Evolutionary conservation across 2,113 vertebrate species (phyloP).

Genomic region (Mohoua ochrocephala): DNA sequence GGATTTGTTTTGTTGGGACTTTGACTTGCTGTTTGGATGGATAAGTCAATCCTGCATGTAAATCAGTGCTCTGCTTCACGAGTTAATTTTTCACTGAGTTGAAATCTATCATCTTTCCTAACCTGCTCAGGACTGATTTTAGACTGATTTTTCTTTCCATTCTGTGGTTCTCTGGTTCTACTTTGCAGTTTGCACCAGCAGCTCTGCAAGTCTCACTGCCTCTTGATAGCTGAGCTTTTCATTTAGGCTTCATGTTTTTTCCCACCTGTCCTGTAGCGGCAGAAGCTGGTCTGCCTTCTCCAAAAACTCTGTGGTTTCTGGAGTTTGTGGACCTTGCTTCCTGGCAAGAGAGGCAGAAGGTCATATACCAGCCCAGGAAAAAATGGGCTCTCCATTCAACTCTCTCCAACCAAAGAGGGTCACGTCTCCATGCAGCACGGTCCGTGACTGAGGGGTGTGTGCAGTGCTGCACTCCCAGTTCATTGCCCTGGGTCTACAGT

Average conservation of each 20-base stretch:
- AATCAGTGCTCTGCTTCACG: neutral
- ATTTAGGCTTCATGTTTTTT: neutral
- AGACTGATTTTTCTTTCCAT: neutral
- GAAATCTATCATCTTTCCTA: neutral
- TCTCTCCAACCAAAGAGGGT: neutral
- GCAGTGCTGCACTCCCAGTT: neutral
- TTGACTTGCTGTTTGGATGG: neutral
- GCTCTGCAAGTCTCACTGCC: neutral
- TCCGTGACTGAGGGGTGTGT: too few relatives aligned
- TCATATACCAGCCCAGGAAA: neutral
- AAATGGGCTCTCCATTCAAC: neutral
- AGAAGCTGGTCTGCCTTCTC: neutral
- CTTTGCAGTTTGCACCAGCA: neutral
- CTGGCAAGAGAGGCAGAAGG: neutral
- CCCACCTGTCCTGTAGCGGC: neutral
- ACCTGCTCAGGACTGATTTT: neutral
- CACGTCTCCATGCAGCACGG: neutral
- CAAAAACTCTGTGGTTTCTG: neutral
- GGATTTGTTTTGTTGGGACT: neutral
- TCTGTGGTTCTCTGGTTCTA: neutral
- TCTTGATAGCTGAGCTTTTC: neutral
- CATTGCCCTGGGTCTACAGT: neutral
- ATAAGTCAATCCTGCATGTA: rapidly evolving
- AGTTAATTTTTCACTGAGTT: neutral
- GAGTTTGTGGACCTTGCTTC: neutral